A percentile compares a stretch with the other conserved stretches of the same genome.
Evolutionary conservation across 2,797 vertebrate genomes (phyloP).

Genomic region (Sarcophilus harrisii): DNA sequence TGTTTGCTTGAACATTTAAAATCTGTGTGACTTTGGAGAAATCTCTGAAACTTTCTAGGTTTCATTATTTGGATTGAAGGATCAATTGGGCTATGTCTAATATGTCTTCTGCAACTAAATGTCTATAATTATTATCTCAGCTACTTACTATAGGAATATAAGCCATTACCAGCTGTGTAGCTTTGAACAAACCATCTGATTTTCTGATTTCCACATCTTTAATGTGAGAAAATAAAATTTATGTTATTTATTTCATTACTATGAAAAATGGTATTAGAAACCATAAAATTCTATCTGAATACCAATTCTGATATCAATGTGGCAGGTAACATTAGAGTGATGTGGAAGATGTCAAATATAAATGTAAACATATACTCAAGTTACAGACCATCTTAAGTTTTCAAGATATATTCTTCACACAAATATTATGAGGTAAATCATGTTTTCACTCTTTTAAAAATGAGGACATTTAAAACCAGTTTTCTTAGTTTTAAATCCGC

Average conservation of each 20-base stretch:
- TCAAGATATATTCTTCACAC: background rate
- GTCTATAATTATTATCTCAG: background rate
- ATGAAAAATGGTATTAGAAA: background rate
- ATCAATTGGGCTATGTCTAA: background rate
- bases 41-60: background rate
- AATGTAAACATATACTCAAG: background rate
- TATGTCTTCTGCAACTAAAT: background rate
- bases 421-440: background rate
- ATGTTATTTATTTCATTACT: background rate
- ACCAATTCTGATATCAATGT: background rate
- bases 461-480: background rate
- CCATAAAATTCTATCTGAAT: background rate
- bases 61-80: background rate
- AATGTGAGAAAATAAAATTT: background rate
- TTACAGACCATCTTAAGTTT: background rate
- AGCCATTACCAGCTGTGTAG: background rate
- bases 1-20: background rate
- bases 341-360: background rate
- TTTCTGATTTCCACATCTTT: background rate
- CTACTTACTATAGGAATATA: background rate
- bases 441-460: background rate
- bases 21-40: background rate
- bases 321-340: background rate
- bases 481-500: background rate
- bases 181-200: background rate